Conservation (phyloP, 2,113 vertebrate genomes). For the Leucoraja erinaceus region DNA sequence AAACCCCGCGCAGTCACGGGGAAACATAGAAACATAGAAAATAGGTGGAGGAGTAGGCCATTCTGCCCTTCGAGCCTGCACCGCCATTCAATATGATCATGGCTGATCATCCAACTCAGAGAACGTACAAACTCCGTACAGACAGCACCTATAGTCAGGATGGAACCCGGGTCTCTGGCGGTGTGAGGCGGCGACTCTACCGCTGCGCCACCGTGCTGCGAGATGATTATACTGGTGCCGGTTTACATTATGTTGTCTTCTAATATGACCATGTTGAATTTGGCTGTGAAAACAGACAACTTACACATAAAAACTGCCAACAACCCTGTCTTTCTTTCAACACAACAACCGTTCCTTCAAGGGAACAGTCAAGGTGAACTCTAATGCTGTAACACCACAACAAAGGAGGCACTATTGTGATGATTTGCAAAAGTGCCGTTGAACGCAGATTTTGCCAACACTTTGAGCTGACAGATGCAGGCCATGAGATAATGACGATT, state of each 20-base stretch:
- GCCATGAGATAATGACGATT: neutral
- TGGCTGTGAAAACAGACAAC: conserved; percentile 11
- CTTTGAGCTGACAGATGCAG: neutral
- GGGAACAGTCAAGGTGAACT: conserved; percentile 3
- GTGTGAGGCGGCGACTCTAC: too few relatives aligned
- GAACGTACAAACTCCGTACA: too few relatives aligned
- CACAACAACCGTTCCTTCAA: neutral
- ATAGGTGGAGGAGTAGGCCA: too few relatives aligned
- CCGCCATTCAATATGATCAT: too few relatives aligned
- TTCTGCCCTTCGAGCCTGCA: too few relatives aligned
- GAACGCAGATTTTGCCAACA: neutral
- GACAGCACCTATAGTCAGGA: too few relatives aligned
- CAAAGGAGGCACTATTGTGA: neutral
- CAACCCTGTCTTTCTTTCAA: conserved; percentile 4
- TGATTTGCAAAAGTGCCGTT: neutral
- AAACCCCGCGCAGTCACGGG: too few relatives aligned
- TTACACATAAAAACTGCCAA: neutral
- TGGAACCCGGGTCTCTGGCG: too few relatives aligned
- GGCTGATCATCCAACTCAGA: too few relatives aligned
- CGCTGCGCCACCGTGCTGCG: neutral
- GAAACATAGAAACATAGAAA: too few relatives aligned
- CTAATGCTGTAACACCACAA: neutral
- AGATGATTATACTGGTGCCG: neutral
- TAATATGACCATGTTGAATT: neutral
- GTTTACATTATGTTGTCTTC: neutral